Evolutionary conservation across 2,888 invertebrate genomes (phyloP), one percentile per base, ranked within the genome.

Genomic region (Dasypogon diadema): DNA sequence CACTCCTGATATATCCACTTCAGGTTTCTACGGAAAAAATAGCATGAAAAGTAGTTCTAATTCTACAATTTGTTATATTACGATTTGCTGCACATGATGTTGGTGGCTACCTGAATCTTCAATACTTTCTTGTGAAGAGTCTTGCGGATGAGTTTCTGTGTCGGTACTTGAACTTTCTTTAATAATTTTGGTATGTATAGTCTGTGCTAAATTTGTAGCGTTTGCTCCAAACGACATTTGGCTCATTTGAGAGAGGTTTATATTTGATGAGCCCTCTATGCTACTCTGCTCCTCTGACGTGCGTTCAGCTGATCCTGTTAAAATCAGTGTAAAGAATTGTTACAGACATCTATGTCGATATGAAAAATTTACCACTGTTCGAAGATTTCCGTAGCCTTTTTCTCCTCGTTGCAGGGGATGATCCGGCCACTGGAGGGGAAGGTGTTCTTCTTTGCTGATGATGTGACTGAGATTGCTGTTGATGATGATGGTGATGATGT

Each of bases 361-460:
- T 18, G 5, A 2, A 76, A 18, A 18, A 74, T 2, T 79, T 79
- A 78, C 91, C 91, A 75, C 90, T 85, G 80, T 85, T 91, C 6
- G 91, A 91, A 18, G 90, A 88, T 84, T 91, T 92, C 80, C 91
- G 85, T 82, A 91, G 85, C 77, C 92, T 82, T 87, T 85, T 78
- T 88, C 88, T 82, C 86, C 89, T 60, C 10, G 93, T 91, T 2
- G 93, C 91, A 16, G 90, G 90, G 24, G 91, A 91, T 24, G 90
- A 86, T n/a, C 91, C 91, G 86, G 89, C 79, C 87, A 86, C 82
- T 85, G 88, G 56, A 78, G 89, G 87, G 81, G 89, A 80, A 82
- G 87, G 86, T 63, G 85, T 84, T 73, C 85, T 86, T 84, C 87
- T 83, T 86, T 83, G 82, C 88, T 37, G 92, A 89, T 37, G 92